Evolutionary conservation across 2,113 vertebrate species (phyloP).

Genomic region (Vulpes vulpes): DNA sequence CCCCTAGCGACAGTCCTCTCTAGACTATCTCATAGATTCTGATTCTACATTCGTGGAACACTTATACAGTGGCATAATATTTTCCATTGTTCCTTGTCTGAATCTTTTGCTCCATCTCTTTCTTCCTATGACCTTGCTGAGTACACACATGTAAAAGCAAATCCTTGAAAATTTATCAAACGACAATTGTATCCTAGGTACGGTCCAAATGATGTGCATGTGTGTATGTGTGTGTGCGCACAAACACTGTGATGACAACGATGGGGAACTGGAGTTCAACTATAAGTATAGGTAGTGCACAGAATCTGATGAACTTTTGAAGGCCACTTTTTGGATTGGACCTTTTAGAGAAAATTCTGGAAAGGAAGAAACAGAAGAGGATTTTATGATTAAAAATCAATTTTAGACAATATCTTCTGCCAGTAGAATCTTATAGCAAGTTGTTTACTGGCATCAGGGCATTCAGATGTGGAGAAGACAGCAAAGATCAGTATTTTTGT

Average conservation of each 20-base stretch:
- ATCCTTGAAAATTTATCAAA: background rate
- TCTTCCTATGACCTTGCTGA: background rate
- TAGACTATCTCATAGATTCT: conserved; percentile 39
- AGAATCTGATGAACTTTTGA: background rate
- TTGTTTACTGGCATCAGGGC: background rate
- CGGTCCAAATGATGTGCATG: accelerated
- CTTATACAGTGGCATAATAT: background rate
- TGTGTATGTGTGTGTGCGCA: background rate
- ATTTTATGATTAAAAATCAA: background rate
- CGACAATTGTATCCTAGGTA: background rate
- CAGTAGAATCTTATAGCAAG: background rate
- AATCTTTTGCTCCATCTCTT: conserved; percentile 4
- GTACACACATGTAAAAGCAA: background rate
- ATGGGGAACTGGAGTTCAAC: background rate
- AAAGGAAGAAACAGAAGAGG: background rate
- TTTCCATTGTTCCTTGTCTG: conserved; percentile 4
- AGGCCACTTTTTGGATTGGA: background rate
- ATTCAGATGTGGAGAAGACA: background rate
- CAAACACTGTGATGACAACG: accelerated
- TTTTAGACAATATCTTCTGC: background rate
- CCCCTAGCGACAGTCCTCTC: conserved; percentile 30
- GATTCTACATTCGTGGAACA: background rate
- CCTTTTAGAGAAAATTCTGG: background rate
- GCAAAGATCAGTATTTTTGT: background rate
- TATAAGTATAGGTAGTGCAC: background rate